Evolutionary conservation across 2,888 invertebrate genomes (phyloP).

Genomic region (Therioaphis trifolii): DNA sequence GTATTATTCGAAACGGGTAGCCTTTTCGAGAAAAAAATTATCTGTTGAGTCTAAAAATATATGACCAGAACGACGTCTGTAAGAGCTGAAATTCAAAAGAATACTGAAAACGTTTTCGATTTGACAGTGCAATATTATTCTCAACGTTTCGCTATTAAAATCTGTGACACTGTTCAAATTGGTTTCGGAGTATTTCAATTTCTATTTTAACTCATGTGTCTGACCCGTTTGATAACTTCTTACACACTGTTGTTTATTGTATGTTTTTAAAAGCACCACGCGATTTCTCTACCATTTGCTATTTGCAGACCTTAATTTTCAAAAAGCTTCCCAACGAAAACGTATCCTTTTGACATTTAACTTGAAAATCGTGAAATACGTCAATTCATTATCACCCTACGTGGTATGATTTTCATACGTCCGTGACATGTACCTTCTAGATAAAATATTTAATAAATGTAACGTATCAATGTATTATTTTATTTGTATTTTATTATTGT

Average conservation of each 20-base stretch:
- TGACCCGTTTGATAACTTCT: background rate
- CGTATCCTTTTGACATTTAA: background rate
- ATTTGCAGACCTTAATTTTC: constrained; percentile 13
- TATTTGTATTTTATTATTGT: background rate
- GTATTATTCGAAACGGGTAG: no score
- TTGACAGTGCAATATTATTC: background rate
- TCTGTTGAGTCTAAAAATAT: no score
- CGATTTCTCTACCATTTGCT: background rate
- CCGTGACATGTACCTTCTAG: background rate
- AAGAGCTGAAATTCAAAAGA: no score
- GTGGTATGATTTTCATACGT: background rate
- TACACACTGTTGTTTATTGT: background rate
- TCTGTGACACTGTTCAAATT: background rate
- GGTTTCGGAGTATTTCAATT: background rate
- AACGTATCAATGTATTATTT: background rate
- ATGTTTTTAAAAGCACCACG: constrained; percentile 4
- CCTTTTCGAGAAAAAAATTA: no score
- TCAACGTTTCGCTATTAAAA: background rate
- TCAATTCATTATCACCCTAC: background rate
- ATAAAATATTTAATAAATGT: constrained; percentile 30
- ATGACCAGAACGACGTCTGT: no score
- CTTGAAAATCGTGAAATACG: constrained; percentile 15
- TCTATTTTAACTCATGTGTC: background rate
- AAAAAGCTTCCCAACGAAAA: background rate
- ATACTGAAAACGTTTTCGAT: background rate